Conservation (phyloP, 2,888 invertebrate species). For the Drosophila basisetae region DNA sequence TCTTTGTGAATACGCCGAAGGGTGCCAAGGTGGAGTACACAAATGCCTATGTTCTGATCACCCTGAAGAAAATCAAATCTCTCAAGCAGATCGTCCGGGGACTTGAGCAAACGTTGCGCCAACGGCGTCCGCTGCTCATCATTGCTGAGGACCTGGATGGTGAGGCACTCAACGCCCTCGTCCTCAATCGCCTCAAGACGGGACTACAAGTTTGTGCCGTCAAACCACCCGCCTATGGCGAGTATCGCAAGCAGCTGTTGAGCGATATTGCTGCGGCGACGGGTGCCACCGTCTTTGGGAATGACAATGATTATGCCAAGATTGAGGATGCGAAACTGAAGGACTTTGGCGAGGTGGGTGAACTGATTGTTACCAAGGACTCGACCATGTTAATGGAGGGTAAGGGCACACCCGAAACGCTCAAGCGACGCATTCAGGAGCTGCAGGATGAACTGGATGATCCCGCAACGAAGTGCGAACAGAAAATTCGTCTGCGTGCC, state of each 20-base stretch:
- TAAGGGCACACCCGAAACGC: constrained; percentile 91
- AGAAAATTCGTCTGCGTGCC: constrained; percentile 96
- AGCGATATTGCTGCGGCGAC: constrained; percentile 97
- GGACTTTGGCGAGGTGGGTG: constrained; percentile 94
- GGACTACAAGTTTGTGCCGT: constrained; percentile 97
- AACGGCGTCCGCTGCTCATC: constrained; percentile 97
- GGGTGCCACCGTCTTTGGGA: constrained; percentile 96
- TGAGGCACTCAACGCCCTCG: constrained; percentile 96
- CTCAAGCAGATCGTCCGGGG: constrained; percentile 98
- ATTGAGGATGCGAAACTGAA: constrained; percentile 93
- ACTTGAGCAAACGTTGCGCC: constrained; percentile 96
- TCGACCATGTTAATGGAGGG: constrained; percentile 91
- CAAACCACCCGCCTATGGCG: constrained; percentile 98
- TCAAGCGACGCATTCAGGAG: constrained; percentile 93
- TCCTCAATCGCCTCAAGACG: constrained; percentile 95
- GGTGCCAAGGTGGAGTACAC: constrained; percentile 99
- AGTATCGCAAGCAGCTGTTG: constrained; percentile 95
- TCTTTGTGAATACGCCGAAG: constrained; percentile 99
- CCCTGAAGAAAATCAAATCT: constrained; percentile 98
- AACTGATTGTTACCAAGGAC: constrained; percentile 96
- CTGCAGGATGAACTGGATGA: constrained; percentile 94
- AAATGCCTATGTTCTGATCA: constrained; percentile 96
- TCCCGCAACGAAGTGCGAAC: constrained; percentile 94
- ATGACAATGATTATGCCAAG: constrained; percentile 95
- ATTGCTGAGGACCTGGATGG: constrained; percentile 98